phyloP scores from a whole-genome alignment of 1,140 invertebrate species.

The Myzus persicae region DNA sequence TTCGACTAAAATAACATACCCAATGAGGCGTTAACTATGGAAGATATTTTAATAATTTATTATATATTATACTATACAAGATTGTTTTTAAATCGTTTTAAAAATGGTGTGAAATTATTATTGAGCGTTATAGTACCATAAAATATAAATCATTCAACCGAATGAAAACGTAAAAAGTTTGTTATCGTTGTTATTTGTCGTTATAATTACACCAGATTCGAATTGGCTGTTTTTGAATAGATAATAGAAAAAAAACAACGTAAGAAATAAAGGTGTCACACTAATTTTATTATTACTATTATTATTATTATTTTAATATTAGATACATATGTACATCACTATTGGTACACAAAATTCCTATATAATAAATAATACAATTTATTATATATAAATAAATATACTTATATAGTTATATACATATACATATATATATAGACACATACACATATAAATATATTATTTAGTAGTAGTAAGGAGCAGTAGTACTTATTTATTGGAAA shows the following conservation, averaged over 20 bases:
- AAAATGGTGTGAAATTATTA: background rate
- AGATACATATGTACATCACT: background rate
- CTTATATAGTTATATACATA: background rate
- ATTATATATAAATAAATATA: background rate
- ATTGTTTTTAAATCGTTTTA: background rate
- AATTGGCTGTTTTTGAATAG: background rate
- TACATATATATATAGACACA: background rate
- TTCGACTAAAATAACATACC: background rate
- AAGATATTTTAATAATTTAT: background rate
- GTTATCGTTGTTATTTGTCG: background rate
- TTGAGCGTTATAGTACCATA: background rate
- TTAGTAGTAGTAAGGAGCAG: no score
- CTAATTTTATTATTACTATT: background rate
- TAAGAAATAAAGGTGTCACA: background rate
- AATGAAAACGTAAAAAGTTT: background rate
- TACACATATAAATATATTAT: background rate
- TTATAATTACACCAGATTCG: constrained; percentile 6
- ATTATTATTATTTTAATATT: constrained; percentile 23
- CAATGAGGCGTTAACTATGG: no score
- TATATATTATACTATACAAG: no score
- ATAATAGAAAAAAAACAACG: background rate
- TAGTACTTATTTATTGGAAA: background rate
- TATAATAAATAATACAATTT: background rate
- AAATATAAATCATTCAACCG: constrained; percentile 24
- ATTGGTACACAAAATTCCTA: background rate